These are phyloP conservation scores for Prunella himalayana DNA, from an alignment of 2,113 vertebrate species.

Conservation along the genomic window DNA sequence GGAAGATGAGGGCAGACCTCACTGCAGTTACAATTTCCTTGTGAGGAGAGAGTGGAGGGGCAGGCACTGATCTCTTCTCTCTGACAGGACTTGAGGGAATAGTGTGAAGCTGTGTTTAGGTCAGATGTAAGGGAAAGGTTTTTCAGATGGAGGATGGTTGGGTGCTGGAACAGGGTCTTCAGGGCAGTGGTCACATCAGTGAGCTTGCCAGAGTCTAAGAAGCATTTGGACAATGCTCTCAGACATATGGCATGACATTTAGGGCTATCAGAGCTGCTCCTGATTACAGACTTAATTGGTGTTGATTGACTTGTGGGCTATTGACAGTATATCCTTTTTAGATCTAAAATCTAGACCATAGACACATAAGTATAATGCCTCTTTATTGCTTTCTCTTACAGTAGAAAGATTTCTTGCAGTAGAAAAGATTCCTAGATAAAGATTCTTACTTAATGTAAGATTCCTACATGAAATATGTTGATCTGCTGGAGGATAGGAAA, in stretches of 20 bases:
- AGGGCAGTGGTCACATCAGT: no score
- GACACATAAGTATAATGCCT: neutral
- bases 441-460: neutral
- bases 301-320: neutral
- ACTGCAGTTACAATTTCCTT: neutral
- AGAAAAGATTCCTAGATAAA: neutral
- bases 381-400: neutral
- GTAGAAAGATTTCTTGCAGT: neutral
- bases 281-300: neutral
- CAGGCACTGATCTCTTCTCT: neutral
- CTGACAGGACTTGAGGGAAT: rapidly evolving
- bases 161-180: neutral
- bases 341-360: neutral
- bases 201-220: neutral
- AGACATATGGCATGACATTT: neutral
- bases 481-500: no score
- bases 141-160: neutral
- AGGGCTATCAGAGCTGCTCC: neutral
- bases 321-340: neutral
- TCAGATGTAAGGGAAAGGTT: neutral
- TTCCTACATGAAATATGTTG: neutral
- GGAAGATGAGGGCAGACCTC: neutral
- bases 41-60: neutral
- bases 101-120: neutral
- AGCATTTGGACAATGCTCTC: neutral